These are phyloP conservation scores for Mycteria americana DNA, from an alignment of 2,797 vertebrate genomes.

Conservation along the genomic window DNA sequence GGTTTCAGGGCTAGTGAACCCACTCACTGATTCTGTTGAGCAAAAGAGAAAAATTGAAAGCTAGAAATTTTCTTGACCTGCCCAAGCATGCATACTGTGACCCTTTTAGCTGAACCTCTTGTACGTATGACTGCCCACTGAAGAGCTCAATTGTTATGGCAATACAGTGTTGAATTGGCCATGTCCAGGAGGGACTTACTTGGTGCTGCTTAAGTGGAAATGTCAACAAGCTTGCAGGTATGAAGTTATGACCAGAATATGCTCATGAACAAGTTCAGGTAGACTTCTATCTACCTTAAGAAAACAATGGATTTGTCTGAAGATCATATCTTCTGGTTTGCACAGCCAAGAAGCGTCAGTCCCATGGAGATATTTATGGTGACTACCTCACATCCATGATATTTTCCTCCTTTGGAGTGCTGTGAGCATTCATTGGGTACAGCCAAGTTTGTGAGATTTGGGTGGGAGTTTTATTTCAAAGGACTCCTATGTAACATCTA, in stretches of 20 bases:
- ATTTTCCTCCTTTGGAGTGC: not conserved
- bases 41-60: not conserved
- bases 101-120: not conserved
- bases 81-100: not conserved
- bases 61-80: not conserved
- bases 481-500: not conserved
- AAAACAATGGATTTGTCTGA: not conserved
- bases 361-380: not conserved
- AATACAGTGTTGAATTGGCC: not conserved
- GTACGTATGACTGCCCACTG: fast-evolving
- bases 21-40: not conserved
- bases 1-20: not conserved
- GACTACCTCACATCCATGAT: not conserved
- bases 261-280: not conserved
- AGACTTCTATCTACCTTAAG: not conserved
- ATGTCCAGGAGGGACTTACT: not conserved
- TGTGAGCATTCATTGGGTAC: not conserved
- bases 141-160: not conserved
- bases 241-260: not conserved
- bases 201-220: not conserved
- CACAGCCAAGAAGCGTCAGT: not conserved
- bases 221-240: not conserved
- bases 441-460: not conserved
- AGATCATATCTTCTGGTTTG: not conserved
- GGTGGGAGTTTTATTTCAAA: not conserved